phyloP scores from a whole-genome alignment of 2,888 invertebrate species.

The Plebejus melissa region DNA sequence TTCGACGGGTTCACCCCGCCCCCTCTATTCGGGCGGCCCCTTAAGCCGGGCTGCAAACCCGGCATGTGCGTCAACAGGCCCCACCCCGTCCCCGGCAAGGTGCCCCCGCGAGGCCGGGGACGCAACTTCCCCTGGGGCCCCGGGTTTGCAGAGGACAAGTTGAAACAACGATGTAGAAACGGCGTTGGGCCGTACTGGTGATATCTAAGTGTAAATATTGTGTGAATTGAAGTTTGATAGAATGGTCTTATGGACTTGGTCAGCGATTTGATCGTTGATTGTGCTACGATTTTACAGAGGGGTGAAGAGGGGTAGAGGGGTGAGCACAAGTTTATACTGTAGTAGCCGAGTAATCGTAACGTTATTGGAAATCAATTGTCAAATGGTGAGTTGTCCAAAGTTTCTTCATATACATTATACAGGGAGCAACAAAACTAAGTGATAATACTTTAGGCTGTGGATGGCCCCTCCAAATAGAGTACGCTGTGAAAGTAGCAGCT shows the following conservation, averaged over 20 bases:
- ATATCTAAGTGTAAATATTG: slow-evolving; percentile 28
- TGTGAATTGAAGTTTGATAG: not conserved
- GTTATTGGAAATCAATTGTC: no score
- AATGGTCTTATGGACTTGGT: not conserved
- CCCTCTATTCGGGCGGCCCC: slow-evolving; percentile 55
- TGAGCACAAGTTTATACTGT: no score
- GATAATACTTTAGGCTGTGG: no score
- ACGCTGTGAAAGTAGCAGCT: no score
- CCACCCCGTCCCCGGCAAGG: slow-evolving; percentile 51
- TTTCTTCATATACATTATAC: no score
- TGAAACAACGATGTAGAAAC: slow-evolving; percentile 62
- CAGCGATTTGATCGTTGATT: not conserved
- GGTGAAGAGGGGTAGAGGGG: no score
- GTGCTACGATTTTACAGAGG: not conserved
- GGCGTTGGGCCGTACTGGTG: slow-evolving; percentile 69
- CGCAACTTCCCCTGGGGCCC: slow-evolving; percentile 66
- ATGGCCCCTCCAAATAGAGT: no score
- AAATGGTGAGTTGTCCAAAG: no score
- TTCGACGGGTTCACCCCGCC: slow-evolving; percentile 61
- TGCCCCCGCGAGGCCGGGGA: slow-evolving; percentile 51
- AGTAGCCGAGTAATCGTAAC: no score
- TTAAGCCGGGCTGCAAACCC: slow-evolving; percentile 63
- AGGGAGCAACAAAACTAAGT: no score
- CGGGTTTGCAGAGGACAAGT: slow-evolving; percentile 60
- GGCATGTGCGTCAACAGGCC: slow-evolving; percentile 53